Conservation (phyloP, 2,888 invertebrate species). For the Volucella bombylans region DNA sequence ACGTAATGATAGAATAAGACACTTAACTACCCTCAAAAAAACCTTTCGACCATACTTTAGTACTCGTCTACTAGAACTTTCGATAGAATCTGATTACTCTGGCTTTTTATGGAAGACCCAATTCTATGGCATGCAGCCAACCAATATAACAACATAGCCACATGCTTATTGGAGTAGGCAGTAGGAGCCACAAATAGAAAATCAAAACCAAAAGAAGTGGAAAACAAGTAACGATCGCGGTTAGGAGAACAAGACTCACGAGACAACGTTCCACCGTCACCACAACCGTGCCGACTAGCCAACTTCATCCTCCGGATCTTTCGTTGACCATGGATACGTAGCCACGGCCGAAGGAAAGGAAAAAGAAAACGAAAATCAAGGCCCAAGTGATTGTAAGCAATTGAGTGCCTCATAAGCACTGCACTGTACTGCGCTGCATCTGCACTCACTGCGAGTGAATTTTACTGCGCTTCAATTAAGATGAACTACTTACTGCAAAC, state of each 20-base stretch:
- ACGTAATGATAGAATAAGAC: neutral
- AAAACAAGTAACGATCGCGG: slow-evolving; percentile 55
- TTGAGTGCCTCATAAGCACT: slow-evolving; percentile 12
- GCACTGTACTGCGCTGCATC: neutral
- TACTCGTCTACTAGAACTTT: neutral
- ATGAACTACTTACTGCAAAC: slow-evolving; percentile 56
- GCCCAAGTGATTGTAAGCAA: slow-evolving; percentile 17
- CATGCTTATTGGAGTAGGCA: slow-evolving; percentile 50
- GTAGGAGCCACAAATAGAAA: slow-evolving; percentile 24
- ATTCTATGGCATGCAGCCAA: slow-evolving; percentile 28
- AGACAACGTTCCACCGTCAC: neutral
- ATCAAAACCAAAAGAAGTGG: slow-evolving; percentile 1
- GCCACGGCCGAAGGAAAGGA: slow-evolving; percentile 13
- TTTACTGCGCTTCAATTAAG: slow-evolving; percentile 52
- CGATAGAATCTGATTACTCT: slow-evolving; percentile 7
- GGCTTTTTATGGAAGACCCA: slow-evolving; percentile 8
- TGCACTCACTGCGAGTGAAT: slow-evolving; percentile 37
- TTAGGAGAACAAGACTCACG: slow-evolving; percentile 56
- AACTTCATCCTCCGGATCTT: slow-evolving; percentile 4
- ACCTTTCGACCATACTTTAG: neutral
- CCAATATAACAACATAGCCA: slow-evolving; percentile 26
- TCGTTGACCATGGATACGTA: slow-evolving; percentile 10
- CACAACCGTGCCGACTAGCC: neutral
- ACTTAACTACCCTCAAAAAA: neutral
- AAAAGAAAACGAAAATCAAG: slow-evolving; percentile 55